Conservation (phyloP, 2,888 invertebrate species). For the Cryptocephalus moraei region DNA sequence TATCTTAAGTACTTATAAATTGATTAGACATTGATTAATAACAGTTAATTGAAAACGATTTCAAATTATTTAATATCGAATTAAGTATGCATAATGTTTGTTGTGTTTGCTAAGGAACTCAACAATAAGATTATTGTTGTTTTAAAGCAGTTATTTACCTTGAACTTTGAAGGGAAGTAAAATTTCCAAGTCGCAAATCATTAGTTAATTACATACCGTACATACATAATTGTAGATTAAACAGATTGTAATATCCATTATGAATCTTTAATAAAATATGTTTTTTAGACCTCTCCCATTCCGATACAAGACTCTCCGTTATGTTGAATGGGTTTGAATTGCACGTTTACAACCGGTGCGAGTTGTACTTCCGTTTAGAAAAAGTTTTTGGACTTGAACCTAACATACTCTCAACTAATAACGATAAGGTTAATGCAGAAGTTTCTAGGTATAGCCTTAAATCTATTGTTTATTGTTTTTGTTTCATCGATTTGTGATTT, state of each 20-base stretch:
- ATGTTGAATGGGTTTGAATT: conserved; percentile 90
- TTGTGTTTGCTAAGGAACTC: no score
- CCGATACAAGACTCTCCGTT: conserved; percentile 82
- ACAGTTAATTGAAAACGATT: no score
- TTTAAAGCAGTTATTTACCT: not conserved
- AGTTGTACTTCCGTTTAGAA: conserved; percentile 77
- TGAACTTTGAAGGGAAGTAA: not conserved
- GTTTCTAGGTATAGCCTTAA: no score
- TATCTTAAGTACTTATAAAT: no score
- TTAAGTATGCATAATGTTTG: no score
- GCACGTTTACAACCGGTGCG: conserved; percentile 89
- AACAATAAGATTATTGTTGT: not conserved
- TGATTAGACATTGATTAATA: no score
- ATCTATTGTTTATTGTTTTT: no score
- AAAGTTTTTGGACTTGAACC: conserved; percentile 78
- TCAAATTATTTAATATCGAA: no score
- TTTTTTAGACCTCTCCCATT: conserved; percentile 78
- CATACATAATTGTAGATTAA: no score
- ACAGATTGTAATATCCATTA: no score
- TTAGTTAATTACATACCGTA: no score
- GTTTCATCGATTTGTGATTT: not conserved
- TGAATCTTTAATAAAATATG: not conserved
- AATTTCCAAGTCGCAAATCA: not conserved
- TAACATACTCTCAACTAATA: conserved; percentile 55
- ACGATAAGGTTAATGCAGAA: conserved; percentile 22